Conservation (phyloP, 2,113 vertebrate genomes). For the Eretmochelys imbricata region DNA sequence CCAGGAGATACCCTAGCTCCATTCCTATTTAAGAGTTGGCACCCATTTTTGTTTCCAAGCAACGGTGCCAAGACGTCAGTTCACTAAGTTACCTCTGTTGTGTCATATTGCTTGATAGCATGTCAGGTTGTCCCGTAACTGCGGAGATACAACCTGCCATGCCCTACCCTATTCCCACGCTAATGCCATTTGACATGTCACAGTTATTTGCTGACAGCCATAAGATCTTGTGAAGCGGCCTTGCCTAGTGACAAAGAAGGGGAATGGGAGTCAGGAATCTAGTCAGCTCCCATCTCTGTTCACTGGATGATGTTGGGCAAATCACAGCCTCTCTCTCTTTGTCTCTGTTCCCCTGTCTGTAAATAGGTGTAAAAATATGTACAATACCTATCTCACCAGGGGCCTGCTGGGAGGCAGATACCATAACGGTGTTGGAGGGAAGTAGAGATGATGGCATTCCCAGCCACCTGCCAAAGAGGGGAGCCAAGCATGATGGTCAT, state of each 20-base stretch:
- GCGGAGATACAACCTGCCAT: not conserved
- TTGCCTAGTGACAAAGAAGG: not conserved
- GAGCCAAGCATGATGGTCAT: not conserved
- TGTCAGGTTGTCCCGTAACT: not conserved
- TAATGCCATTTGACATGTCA: not conserved
- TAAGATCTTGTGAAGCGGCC: not conserved
- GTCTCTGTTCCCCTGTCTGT: not conserved
- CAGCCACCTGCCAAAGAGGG: not conserved
- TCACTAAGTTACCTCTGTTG: not conserved
- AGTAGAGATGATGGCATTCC: not conserved
- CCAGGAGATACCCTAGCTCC: not conserved
- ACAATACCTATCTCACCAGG: not conserved
- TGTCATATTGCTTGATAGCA: not conserved
- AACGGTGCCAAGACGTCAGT: not conserved
- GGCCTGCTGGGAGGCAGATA: not conserved
- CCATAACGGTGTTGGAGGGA: not conserved
- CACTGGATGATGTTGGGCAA: not conserved
- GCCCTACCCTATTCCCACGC: not conserved
- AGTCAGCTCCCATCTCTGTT: not conserved
- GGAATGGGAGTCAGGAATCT: not conserved
- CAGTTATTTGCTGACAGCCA: not conserved
- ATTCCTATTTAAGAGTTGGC: too few species aligned
- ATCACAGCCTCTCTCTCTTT: not conserved
- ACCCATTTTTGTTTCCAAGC: not conserved
- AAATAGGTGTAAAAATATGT: not conserved